Evolutionary conservation across 2,797 vertebrate genomes (phyloP).

Genomic region (Danio choprae): DNA sequence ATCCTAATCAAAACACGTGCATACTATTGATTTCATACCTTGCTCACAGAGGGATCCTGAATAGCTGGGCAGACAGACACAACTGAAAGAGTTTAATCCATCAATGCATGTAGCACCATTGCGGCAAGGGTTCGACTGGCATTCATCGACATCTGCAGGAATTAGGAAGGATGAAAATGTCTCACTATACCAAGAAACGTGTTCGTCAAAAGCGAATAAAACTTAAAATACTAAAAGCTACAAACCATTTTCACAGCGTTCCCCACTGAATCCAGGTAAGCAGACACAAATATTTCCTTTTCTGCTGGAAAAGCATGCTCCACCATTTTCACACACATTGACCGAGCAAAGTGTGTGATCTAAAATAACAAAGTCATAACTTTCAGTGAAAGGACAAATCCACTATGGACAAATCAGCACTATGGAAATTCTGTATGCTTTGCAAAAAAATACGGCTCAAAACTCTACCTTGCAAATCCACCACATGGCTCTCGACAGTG

Average conservation of each 20-base stretch:
- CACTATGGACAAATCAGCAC: neutral
- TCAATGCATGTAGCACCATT: slow-evolving; percentile 94
- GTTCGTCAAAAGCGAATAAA: neutral
- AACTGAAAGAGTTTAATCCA: slow-evolving; percentile 84
- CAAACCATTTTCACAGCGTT: slow-evolving; percentile 87
- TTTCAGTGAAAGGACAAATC: neutral
- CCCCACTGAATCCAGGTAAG: slow-evolving; percentile 86
- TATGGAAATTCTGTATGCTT: neutral
- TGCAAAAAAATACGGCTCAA: neutral
- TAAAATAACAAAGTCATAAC: slow-evolving; percentile 29
- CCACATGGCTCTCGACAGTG: slow-evolving; percentile 59
- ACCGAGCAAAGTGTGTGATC: slow-evolving; percentile 46
- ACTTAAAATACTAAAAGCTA: neutral
- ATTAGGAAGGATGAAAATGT: slow-evolving; percentile 1
- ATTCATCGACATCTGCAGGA: slow-evolving; percentile 89
- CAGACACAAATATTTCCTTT: slow-evolving; percentile 83
- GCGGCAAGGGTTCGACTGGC: slow-evolving; percentile 90
- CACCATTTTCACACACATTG: slow-evolving; percentile 83
- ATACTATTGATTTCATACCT: slow-evolving; percentile 37
- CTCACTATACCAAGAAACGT: neutral
- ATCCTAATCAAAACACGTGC: neutral
- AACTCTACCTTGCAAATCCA: slow-evolving; percentile 69
- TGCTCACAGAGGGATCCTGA: slow-evolving; percentile 80
- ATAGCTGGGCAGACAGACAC: slow-evolving; percentile 94
- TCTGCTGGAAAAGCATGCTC: slow-evolving; percentile 83